phyloP scores from a whole-genome alignment of 2,797 vertebrate genomes.

The Cuculus canorus region DNA sequence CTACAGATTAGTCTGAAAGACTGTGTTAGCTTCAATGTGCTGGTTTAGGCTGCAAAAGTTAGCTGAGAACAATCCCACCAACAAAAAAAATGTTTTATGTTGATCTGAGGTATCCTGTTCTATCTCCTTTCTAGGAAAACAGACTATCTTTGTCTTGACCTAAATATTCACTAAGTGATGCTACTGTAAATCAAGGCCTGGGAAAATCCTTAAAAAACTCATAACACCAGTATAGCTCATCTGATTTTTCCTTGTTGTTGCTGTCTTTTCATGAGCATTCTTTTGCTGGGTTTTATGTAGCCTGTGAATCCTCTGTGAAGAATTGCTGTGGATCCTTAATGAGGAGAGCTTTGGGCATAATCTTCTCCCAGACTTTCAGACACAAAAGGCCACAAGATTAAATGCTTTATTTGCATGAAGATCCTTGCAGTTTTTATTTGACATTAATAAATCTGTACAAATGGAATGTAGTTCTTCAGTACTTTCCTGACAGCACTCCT shows the following conservation, averaged over 20 bases:
- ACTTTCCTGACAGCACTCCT: neutral
- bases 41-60: neutral
- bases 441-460: neutral
- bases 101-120: neutral
- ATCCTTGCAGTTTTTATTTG: neutral
- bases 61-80: neutral
- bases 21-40: neutral
- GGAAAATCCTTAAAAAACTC: neutral
- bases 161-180: neutral
- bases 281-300: neutral
- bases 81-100: neutral
- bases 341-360: neutral
- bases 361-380: neutral
- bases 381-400: neutral
- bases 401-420: neutral
- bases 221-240: accelerated
- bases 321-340: neutral
- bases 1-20: neutral
- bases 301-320: neutral
- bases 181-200: neutral
- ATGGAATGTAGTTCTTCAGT: neutral
- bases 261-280: neutral
- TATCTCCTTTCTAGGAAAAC: neutral
- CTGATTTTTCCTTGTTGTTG: neutral
- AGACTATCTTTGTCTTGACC: neutral